These are phyloP conservation scores for Stenolophus ochropezus DNA, from an alignment of 2,888 invertebrate species.

Conservation along the genomic window DNA sequence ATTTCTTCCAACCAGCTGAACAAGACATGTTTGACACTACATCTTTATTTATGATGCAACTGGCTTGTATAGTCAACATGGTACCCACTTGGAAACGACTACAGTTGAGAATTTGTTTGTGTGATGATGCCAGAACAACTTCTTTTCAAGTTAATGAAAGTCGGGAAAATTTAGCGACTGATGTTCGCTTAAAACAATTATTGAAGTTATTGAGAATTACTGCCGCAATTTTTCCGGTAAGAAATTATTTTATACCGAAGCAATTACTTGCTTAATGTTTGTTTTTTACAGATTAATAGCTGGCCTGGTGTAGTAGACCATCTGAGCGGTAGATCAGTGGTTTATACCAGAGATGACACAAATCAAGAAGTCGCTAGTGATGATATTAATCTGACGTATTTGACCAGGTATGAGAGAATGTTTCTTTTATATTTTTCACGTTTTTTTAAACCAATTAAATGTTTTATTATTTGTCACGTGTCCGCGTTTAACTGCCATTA, in stretches of 20 bases:
- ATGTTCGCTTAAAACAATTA: slow-evolving; percentile 79
- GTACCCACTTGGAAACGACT: slow-evolving; percentile 91
- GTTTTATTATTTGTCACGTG: too few relatives aligned
- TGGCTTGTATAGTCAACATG: slow-evolving; percentile 96
- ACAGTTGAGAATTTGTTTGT: slow-evolving; percentile 90
- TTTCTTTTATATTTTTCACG: too few relatives aligned
- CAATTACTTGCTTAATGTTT: neutral
- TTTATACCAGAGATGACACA: slow-evolving; percentile 43
- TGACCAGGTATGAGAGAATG: slow-evolving; percentile 47
- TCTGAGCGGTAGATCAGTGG: slow-evolving; percentile 40
- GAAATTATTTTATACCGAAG: slow-evolving; percentile 60
- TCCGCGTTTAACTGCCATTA: too few relatives aligned
- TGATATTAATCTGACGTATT: slow-evolving; percentile 50
- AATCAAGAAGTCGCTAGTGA: slow-evolving; percentile 1
- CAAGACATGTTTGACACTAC: slow-evolving; percentile 92
- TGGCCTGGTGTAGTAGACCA: slow-evolving; percentile 52
- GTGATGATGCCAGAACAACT: slow-evolving; percentile 75
- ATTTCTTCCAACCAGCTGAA: slow-evolving; percentile 86
- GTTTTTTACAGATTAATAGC: slow-evolving; percentile 75
- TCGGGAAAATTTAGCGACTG: slow-evolving; percentile 65
- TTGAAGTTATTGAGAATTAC: slow-evolving; percentile 90
- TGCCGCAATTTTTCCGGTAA: slow-evolving; percentile 85
- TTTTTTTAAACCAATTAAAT: too few relatives aligned
- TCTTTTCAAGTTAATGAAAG: slow-evolving; percentile 67
- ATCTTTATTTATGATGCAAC: slow-evolving; percentile 95